Conservation (phyloP, 2,113 vertebrate species). For the Parotia lawesii region DNA sequence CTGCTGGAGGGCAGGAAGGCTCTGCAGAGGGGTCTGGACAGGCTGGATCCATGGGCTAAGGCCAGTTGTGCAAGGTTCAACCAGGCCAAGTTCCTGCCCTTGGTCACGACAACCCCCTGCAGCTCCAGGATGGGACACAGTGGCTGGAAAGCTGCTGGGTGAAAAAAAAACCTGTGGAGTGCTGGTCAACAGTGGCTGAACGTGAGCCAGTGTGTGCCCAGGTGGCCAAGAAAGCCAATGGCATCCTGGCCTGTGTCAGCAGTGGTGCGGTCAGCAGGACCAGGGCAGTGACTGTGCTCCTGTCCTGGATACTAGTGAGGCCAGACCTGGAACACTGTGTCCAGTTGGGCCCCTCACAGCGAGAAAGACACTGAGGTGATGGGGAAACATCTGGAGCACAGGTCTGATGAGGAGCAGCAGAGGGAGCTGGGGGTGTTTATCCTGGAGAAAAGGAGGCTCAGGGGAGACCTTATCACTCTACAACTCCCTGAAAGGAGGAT, state of each 20-base stretch:
- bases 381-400: not conserved
- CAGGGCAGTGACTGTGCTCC: not conserved
- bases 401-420: not conserved
- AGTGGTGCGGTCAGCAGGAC: not conserved
- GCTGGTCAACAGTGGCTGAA: not conserved
- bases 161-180: not conserved
- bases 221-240: not conserved
- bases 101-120: not conserved
- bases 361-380: not conserved
- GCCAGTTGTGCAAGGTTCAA: not conserved
- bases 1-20: not conserved
- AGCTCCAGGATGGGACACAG: not conserved
- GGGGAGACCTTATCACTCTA: too few species aligned
- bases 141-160: accelerated
- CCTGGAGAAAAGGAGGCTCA: not conserved
- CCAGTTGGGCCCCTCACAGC: not conserved
- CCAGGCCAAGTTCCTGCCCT: not conserved
- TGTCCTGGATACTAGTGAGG: not conserved
- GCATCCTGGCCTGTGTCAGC: not conserved
- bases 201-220: accelerated
- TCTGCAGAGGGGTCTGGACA: not conserved
- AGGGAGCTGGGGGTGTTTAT: not conserved
- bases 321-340: not conserved
- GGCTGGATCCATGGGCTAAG: not conserved
- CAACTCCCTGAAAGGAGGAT: not conserved